Evolutionary conservation across 2,797 vertebrate species (phyloP), one percentile per base, ranked within the genome.

Genomic region (Lagodon rhomboides): DNA sequence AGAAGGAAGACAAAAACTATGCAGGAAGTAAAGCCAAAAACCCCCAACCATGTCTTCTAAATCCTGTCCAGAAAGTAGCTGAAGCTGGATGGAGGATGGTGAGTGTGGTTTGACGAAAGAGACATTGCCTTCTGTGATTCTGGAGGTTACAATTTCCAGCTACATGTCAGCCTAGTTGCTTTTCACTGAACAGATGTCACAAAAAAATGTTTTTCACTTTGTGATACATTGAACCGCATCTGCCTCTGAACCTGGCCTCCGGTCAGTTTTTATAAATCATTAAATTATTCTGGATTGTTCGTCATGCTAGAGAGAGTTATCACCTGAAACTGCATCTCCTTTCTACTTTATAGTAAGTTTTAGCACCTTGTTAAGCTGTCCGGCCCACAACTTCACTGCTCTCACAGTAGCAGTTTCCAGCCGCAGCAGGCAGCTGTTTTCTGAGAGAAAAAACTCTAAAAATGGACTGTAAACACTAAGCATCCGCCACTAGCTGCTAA

Each of bases 1-100:
- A 71, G 73, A 79, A 81, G 70, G 43, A 86, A 87, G 72, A 80
- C 63, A 76, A 71, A 68, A 82, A 68, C 18, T 61, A 30, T 75
- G 56, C 68, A 67, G 80, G 60, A 77, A 75, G 61, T 70, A 79
- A 59, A 68, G 82, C 61, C 9, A 63, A 79, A 82, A 80, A 16
- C 20, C 67, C 78, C 80, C 65, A 41, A 76, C 46, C 27, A 67
- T 65, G 60, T 83, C 62, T 83, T 79, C 43, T 59, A 68, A 74
- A 77, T 79, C 44, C 50, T 74, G 64, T 22, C 72, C 76, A 67
- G 64, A 80, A 71, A 53, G 73, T 55, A 68, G 63, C 18, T 73
- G 68, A 54, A 55, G 55, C 34, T 60, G 54, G 72, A 50, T 51
- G 56, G 51, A 69, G 23, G 44, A 13, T 12, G 18, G 44, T 55